Conservation (phyloP, 2,888 invertebrate genomes). For the Scaptomyza cyrtandrae region DNA sequence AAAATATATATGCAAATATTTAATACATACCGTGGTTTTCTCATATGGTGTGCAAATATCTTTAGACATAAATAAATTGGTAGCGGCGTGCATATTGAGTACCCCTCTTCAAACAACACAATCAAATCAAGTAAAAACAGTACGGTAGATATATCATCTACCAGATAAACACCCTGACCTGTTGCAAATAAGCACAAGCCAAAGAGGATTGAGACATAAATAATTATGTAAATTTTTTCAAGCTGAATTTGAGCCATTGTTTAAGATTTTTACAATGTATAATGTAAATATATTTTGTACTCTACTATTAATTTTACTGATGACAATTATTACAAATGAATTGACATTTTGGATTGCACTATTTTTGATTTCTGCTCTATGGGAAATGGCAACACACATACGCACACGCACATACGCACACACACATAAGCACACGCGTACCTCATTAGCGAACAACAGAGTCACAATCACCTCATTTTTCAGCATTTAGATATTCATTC, state of each 20-base stretch:
- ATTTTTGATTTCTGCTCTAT: too few species aligned
- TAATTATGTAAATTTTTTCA: not conserved
- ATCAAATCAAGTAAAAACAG: not conserved
- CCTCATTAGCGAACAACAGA: constrained; percentile 39
- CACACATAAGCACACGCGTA: constrained; percentile 19
- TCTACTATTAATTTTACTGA: too few species aligned
- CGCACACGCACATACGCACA: constrained; percentile 17
- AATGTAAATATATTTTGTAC: too few species aligned
- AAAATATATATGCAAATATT: not conserved
- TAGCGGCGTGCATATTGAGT: not conserved
- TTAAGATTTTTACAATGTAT: not conserved
- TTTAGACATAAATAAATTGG: not conserved
- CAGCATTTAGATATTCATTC: constrained; percentile 22
- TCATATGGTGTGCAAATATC: not conserved
- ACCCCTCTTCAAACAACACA: not conserved
- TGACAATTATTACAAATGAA: not conserved
- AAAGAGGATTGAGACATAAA: not conserved
- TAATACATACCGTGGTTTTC: not conserved
- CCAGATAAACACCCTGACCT: not conserved
- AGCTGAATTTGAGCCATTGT: not conserved
- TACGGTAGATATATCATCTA: not conserved
- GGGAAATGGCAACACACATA: constrained; percentile 1
- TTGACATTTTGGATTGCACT: not conserved
- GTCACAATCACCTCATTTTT: constrained; percentile 30
- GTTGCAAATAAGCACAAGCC: not conserved